Evolutionary conservation across 2,113 vertebrate genomes (phyloP), one percentile per base, ranked within the genome.

Genomic region (Daubentonia madagascariensis): DNA sequence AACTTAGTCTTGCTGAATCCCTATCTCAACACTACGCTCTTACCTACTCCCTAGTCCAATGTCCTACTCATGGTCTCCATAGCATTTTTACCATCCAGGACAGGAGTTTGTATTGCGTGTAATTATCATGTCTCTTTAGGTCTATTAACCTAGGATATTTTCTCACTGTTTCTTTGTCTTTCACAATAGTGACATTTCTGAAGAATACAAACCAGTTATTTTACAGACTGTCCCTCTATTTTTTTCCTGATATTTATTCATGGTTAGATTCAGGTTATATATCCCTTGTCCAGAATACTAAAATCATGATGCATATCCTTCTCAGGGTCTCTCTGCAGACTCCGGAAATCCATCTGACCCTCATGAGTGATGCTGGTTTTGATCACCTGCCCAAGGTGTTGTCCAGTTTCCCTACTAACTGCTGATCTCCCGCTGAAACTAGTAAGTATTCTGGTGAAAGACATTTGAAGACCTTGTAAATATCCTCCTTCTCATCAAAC

Each of bases 61-160:
- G 25, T 30, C 32, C 10, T 22, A 1, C 8, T 85, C 45, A 2
- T 0, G 1, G 54, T 23, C 65, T 57, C 52, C 23, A 8, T 0
- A 23, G 54, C 7, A 0, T 48, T 16, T 50, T 85, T 0, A n/a
- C 57, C 52, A 3, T 23, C 81, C 8, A 2, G 40, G 0, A 1
- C 2, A 25, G 10, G 85, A 40, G 43, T 59, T 1, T 6, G 8
- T 23, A 1, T 7, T n/a, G 43, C 5, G 12, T 28, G 37, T 22
- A n/a, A 12, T 13, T 65, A 23, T 35, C 70, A 17, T 8, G 22
- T 43, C 48, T 68, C 5, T 52, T 52, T 5, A 50, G 10, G 17
- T 14, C 45, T 45, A 1, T 65, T 65, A 2, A 12, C n/a, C 43
- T 32, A 43, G 50, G 17, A 54, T 20, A 40, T 35, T 16, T 59